phyloP scores from a whole-genome alignment of 2,113 vertebrate species.

The Eolophus roseicapilla region DNA sequence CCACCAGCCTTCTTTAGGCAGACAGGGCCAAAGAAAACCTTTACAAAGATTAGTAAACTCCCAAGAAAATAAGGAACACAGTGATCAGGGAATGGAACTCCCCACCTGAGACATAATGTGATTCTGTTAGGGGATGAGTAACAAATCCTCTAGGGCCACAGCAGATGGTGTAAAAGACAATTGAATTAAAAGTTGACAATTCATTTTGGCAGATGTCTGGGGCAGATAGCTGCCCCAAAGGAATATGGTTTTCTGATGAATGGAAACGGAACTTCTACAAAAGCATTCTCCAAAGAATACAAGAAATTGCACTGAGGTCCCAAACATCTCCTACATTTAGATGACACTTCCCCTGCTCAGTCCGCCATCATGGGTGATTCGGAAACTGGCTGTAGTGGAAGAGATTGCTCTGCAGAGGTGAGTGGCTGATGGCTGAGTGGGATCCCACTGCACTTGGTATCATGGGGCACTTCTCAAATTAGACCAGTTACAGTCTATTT shows the following conservation, averaged over 20 bases:
- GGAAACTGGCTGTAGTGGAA: neutral
- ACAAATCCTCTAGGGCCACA: neutral
- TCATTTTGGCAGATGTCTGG: neutral
- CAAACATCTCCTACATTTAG: neutral
- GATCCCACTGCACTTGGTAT: neutral
- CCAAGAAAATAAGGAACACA: neutral
- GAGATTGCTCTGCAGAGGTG: neutral
- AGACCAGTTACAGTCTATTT: neutral
- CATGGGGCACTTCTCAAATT: neutral
- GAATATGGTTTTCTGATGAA: neutral
- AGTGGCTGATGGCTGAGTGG: neutral
- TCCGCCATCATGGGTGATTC: rapidly evolving
- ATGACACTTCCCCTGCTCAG: neutral
- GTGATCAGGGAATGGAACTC: neutral
- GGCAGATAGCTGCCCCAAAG: neutral
- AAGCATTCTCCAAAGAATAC: neutral
- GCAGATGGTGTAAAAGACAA: neutral
- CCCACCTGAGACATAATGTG: neutral
- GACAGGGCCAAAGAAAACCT: neutral
- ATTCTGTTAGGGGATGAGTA: neutral
- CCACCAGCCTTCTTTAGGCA: neutral
- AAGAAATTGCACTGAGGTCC: neutral
- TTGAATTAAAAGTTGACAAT: neutral
- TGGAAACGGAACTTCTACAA: neutral
- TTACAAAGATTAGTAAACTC: neutral